Conservation (phyloP, 2,797 vertebrate species). For the Hypotaenidia okinawae region DNA sequence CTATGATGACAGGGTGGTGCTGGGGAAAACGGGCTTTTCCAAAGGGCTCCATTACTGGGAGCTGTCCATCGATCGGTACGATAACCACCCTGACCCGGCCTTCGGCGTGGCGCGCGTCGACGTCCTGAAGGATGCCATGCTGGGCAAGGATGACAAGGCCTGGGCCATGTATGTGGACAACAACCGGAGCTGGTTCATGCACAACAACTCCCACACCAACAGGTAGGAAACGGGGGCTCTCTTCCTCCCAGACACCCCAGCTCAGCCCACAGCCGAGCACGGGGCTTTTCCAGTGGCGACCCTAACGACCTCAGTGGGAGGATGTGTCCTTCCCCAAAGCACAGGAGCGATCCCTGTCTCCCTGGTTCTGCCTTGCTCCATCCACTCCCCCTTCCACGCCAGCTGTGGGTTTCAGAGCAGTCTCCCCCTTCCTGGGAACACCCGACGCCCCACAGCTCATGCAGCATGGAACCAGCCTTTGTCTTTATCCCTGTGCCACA, state of each 20-base stretch:
- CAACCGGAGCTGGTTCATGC: conserved; percentile 99
- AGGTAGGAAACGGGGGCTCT: conserved; percentile 80
- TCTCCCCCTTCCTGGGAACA: neutral
- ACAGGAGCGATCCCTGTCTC: neutral
- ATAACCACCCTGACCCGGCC: conserved; percentile 97
- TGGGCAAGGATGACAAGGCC: conserved; percentile 97
- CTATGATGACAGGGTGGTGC: conserved; percentile 95
- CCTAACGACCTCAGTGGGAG: fast-evolving
- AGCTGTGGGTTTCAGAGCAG: fast-evolving
- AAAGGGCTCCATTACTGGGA: conserved; percentile 98
- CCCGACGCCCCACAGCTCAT: neutral
- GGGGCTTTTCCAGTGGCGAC: neutral
- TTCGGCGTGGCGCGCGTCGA: conserved; percentile 92
- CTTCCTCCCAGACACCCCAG: neutral
- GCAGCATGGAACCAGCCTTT: fast-evolving
- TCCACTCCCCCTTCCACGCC: neutral
- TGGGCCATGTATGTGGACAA: conserved; percentile 99
- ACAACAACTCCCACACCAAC: conserved; percentile 98
- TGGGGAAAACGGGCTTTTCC: conserved; percentile 93
- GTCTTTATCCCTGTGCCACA: neutral
- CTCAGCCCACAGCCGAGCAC: neutral
- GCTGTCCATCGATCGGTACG: conserved; percentile 93
- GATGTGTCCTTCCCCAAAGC: fast-evolving
- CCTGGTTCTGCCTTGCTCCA: neutral
- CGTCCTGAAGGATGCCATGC: conserved; percentile 96